Conservation (phyloP, 2,113 vertebrate species). For the Calyptomena viridis region DNA sequence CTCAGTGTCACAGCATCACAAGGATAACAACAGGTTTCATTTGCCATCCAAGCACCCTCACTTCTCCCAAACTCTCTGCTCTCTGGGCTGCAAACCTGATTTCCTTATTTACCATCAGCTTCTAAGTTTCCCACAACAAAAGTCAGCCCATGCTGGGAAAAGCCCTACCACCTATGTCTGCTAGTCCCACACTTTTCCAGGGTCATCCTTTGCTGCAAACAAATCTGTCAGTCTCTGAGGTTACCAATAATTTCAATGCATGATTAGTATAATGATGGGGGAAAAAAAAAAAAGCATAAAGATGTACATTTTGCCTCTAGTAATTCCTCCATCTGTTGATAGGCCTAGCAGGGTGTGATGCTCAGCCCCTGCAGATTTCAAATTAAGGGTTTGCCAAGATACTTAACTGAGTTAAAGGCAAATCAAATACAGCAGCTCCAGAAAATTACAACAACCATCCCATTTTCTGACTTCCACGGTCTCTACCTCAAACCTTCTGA, state of each 20-base stretch:
- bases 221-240: neutral
- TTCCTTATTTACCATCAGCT: neutral
- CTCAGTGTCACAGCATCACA: neutral
- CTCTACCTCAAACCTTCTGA: neutral
- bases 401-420: conserved; percentile 40
- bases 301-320: conserved; percentile 37
- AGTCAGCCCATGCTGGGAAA: neutral
- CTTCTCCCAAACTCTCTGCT: neutral
- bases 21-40: neutral
- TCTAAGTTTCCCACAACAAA: neutral
- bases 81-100: neutral
- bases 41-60: neutral
- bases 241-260: neutral
- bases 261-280: neutral
- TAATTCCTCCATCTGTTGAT: conserved; percentile 47
- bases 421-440: conserved; percentile 19
- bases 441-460: neutral
- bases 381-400: conserved; percentile 31
- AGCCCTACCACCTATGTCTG: neutral
- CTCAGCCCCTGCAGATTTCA: conserved; percentile 33
- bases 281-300: neutral
- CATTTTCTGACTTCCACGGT: neutral
- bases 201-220: neutral
- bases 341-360: conserved; percentile 35
- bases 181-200: neutral